Evolutionary conservation across 92 coral and sea anemone genomes (phyloP), one percentile per base, ranked within the genome.

Genomic region (Parazoanthus darwini): DNA sequence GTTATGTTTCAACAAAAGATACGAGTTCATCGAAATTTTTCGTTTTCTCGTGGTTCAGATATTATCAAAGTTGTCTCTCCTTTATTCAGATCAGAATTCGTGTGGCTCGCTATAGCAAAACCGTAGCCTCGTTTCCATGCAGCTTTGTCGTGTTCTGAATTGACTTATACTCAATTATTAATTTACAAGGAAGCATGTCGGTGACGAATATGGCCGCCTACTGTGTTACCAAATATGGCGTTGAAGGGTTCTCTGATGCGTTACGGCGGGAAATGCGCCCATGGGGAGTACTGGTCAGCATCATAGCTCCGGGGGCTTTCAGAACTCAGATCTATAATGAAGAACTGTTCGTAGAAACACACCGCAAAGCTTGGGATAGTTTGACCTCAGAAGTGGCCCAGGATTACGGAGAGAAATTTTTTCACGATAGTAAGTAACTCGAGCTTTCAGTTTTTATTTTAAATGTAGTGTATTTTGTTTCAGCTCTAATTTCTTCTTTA

Each of bases 371-470:
- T 58, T 90, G 92, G 92, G 58, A 85, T 29, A 10, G 79, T 56
- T 74, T 90, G 86, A 81, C 86, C 59, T 56, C 78, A 16, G 88
- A 86, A 5, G 81, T 80, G 65, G 85, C 88, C 44, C 44, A 73
- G 59, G 92, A 90, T 43, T 90, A 90, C 82, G 92, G 92, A 36
- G 92, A 90, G 59, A 89, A 87, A n/a, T 90, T 86, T 77, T 82
- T 81, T 15, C 33, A 36, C 15, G 89, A 86, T 50, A 70, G 92
- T 90, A 82, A 86, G 92, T 59, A 44, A 5, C 7, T 65, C n/a
- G 22, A 63, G 25, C 70, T 63, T 63, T 54, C 59, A 54, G 59
- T 54, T 11, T 54, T 54, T 14, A 54, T 13, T 54, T 11, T 11
- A 54, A 54, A 54, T 54, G 16, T 54, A 54, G 2, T 13, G 2